Conservation (phyloP, 2,113 vertebrate species). For the Petrocephalus zakoni region DNA sequence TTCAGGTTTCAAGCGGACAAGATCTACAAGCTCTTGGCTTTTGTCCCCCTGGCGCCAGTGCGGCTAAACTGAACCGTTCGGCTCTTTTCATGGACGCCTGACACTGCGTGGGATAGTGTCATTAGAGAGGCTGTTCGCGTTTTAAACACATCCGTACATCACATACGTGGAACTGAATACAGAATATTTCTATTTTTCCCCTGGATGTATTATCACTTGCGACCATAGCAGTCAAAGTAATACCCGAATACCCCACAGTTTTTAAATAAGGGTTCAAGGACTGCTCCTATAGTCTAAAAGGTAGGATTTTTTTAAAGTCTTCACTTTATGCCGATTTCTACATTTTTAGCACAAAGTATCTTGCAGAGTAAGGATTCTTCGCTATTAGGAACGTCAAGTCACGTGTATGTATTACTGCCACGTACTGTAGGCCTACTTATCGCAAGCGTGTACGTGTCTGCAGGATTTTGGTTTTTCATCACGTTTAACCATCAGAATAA, state of each 20-base stretch:
- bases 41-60: background rate
- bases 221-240: background rate
- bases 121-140: background rate
- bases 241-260: background rate
- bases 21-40: background rate
- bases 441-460: background rate
- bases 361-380: too few relatives aligned
- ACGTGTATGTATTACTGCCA: background rate
- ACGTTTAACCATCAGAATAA: conserved; percentile 86
- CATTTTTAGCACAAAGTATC: background rate
- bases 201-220: background rate
- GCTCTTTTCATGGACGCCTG: background rate
- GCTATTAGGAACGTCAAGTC: too few relatives aligned
- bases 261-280: background rate
- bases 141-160: background rate
- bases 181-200: background rate
- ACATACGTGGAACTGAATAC: background rate
- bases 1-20: background rate
- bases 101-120: background rate
- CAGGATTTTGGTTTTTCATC: conserved; percentile 48
- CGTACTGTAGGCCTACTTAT: background rate
- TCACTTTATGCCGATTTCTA: background rate
- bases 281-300: background rate
- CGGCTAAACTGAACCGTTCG: background rate
- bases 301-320: background rate